Percentiles rank a stretch among this genome's conserved stretches.
Conservation (phyloP, 2,113 vertebrate genomes). For the Perca fluviatilis region DNA sequence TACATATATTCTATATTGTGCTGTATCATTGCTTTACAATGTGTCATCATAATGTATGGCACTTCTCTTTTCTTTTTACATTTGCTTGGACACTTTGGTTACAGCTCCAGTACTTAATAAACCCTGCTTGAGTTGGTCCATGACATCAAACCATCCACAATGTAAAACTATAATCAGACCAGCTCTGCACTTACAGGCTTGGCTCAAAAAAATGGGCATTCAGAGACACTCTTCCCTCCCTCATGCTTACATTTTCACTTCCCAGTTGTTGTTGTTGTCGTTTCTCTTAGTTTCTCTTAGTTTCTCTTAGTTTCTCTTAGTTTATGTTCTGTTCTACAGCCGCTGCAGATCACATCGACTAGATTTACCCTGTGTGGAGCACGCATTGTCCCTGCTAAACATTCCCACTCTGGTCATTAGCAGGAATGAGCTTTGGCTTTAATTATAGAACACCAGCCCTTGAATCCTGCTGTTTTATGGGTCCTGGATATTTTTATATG, state of each 20-base stretch:
- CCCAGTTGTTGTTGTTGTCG: constrained; percentile 2
- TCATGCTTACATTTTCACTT: neutral
- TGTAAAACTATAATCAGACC: constrained; percentile 6
- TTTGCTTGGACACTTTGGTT: neutral
- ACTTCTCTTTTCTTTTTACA: neutral
- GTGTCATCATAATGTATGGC: neutral
- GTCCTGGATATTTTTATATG: constrained; percentile 81
- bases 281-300: constrained; percentile 20
- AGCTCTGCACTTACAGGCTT: constrained; percentile 6
- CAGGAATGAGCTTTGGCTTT: constrained; percentile 75
- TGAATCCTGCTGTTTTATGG: constrained; percentile 83
- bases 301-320: constrained; percentile 11
- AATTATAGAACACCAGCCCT: constrained; percentile 80
- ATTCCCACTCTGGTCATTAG: constrained; percentile 81
- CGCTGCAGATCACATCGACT: constrained; percentile 26
- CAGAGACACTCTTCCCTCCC: neutral
- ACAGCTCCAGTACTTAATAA: neutral
- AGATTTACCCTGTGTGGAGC: constrained; percentile 40
- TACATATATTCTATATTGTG: neutral
- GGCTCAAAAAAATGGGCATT: neutral
- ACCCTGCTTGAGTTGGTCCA: neutral
- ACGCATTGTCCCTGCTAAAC: constrained; percentile 52
- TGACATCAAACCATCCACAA: constrained; percentile 3
- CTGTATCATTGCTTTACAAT: neutral
- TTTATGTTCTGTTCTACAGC: constrained; percentile 36